A percentile compares a stretch with the other conserved stretches of the same genome.
Evolutionary conservation across 2,113 vertebrate genomes (phyloP).

Genomic region (Lepidothrix coronata): DNA sequence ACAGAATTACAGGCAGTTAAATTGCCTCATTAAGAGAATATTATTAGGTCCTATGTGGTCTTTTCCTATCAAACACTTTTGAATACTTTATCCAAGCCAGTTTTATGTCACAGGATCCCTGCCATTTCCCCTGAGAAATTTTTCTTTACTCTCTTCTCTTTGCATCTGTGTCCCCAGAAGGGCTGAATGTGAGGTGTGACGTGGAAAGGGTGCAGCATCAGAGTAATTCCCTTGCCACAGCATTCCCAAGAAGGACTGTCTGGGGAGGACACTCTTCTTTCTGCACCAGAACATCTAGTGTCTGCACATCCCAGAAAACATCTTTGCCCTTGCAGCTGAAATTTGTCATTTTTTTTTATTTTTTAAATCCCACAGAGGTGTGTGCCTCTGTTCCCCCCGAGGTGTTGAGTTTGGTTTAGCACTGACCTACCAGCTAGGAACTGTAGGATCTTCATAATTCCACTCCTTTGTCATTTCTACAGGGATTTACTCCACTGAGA

Average conservation of each 20-base stretch:
- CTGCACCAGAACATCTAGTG: not conserved
- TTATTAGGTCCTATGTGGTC: not conserved
- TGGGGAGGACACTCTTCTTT: not conserved
- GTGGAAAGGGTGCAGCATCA: not conserved
- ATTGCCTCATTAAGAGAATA: conserved; percentile 47
- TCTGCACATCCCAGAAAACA: not conserved
- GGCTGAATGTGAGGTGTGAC: not conserved
- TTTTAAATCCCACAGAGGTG: not conserved
- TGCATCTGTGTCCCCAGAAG: not conserved
- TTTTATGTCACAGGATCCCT: conserved; percentile 3
- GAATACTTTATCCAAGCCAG: not conserved
- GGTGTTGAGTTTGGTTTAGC: not conserved
- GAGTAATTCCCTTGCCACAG: not conserved
- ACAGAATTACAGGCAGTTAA: conserved; percentile 31
- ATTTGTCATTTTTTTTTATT: not conserved
- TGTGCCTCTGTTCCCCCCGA: fast-evolving
- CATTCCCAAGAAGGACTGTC: not conserved
- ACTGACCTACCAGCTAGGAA: not conserved
- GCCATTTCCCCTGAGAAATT: not conserved
- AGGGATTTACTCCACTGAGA: not conserved
- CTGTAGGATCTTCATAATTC: not conserved
- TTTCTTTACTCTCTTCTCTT: not conserved
- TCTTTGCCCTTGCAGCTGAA: not conserved
- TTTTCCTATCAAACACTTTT: not conserved
- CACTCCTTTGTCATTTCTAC: not conserved